Percentiles rank a stretch among this genome's conserved stretches.
Evolutionary conservation across 2,113 vertebrate genomes (phyloP).

Genomic region (Glaucomys volans): DNA sequence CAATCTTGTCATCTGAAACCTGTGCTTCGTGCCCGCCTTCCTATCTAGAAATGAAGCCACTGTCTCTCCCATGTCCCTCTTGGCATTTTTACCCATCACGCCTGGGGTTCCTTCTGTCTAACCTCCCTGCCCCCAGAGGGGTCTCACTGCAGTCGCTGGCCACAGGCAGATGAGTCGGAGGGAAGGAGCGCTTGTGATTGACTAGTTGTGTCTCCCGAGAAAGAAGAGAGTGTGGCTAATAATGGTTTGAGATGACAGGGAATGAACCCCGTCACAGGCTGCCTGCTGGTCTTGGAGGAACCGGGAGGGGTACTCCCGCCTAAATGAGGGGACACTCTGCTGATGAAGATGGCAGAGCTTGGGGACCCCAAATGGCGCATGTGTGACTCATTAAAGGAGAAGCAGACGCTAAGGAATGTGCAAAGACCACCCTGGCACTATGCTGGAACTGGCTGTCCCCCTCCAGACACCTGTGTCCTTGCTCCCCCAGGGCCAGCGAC

Average conservation of each 20-base stretch:
- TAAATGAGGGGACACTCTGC: not conserved
- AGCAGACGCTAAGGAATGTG: accelerated
- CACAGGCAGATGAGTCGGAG: not conserved
- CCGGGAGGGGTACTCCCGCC: not conserved
- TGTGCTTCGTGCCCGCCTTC: not conserved
- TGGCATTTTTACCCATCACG: not conserved
- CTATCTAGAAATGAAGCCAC: not conserved
- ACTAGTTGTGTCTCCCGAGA: not conserved
- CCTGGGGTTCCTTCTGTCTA: not conserved
- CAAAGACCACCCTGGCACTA: not conserved
- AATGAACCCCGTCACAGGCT: not conserved
- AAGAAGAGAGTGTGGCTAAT: not conserved
- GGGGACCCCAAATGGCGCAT: accelerated
- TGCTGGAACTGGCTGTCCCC: not conserved
- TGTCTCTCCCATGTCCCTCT: no score
- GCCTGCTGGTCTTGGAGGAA: not conserved
- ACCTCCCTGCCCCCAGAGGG: not conserved
- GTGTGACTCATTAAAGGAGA: accelerated
- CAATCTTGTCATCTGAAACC: not conserved
- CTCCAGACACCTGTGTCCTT: constrained; percentile 34
- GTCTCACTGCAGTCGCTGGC: not conserved
- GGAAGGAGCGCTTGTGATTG: not conserved
- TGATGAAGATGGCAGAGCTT: not conserved
- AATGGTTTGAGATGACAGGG: not conserved
- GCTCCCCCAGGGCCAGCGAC: constrained; percentile 91